Percentiles rank a stretch among this genome's conserved stretches.
phyloP scores from a whole-genome alignment of 2,797 vertebrate genomes.

The Pipistrellus pygmaeus region DNA sequence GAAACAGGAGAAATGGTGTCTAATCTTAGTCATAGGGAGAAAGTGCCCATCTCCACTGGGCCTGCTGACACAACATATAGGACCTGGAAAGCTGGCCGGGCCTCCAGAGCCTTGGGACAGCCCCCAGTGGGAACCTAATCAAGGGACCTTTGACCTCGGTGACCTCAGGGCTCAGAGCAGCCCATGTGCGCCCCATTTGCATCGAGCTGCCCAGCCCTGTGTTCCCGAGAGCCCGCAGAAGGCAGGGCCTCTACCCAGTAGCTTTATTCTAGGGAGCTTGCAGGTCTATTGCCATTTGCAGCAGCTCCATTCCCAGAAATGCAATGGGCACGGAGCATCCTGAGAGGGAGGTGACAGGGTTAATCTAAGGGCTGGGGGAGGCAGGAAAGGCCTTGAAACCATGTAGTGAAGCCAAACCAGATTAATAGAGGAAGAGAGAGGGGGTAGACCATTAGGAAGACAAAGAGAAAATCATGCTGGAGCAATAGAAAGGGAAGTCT shows the following conservation, averaged over 20 bases:
- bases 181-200: neutral
- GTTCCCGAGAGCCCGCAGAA: neutral
- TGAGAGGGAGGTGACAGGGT: constrained; percentile 83
- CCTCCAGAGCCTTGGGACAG: neutral
- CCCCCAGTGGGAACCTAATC: neutral
- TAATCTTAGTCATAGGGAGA: neutral
- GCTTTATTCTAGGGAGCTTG: neutral
- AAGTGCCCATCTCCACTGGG: neutral
- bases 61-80: neutral
- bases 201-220: neutral
- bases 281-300: neutral
- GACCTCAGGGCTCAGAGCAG: neutral
- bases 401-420: constrained; percentile 77
- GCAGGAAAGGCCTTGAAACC: constrained; percentile 73
- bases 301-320: constrained; percentile 38
- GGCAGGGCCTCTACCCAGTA: neutral
- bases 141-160: neutral
- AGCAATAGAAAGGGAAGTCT: constrained; percentile 85
- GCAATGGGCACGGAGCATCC: constrained; percentile 62
- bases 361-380: constrained; percentile 74
- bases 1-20: neutral
- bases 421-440: constrained; percentile 79
- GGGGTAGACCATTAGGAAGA: constrained; percentile 82
- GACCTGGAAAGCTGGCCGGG: neutral
- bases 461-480: constrained; percentile 85